Evolutionary conservation across 1,140 invertebrate genomes (phyloP).

Genomic region (Mylabris phalerata): DNA sequence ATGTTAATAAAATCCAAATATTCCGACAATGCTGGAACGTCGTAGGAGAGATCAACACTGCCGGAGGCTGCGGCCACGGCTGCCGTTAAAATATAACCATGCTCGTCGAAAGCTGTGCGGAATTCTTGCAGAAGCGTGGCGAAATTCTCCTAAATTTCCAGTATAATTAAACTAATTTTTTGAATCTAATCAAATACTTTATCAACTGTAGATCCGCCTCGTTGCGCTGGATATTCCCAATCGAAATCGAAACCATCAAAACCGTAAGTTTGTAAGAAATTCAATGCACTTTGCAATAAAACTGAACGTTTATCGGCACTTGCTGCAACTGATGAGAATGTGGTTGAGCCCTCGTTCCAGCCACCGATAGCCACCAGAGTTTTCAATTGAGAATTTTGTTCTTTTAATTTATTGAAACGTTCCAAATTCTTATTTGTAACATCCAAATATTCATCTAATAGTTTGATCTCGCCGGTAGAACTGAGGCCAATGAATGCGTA

Average conservation of each 20-base stretch:
- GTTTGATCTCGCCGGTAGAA: neutral
- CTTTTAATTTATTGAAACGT: constrained; percentile 53
- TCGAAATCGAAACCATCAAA: constrained; percentile 79
- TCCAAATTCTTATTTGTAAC: constrained; percentile 34
- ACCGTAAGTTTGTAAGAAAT: constrained; percentile 53
- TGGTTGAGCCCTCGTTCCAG: constrained; percentile 66
- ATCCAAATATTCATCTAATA: constrained; percentile 31
- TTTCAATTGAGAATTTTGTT: constrained; percentile 57
- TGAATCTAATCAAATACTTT: constrained; percentile 7
- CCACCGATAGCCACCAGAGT: constrained; percentile 67
- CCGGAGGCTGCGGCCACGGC: constrained; percentile 26
- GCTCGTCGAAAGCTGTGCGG: constrained; percentile 23
- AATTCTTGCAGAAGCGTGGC: constrained; percentile 28
- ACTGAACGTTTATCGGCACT: constrained; percentile 42
- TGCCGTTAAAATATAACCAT: constrained; percentile 27
- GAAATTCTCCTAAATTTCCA: constrained; percentile 23
- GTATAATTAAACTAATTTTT: too few relatives aligned
- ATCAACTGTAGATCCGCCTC: constrained; percentile 51
- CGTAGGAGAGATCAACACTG: constrained; percentile 67
- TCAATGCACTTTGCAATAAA: constrained; percentile 55
- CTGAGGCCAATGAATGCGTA: constrained; percentile 64
- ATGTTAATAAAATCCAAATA: constrained; percentile 71
- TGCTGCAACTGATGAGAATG: constrained; percentile 51
- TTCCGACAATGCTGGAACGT: constrained; percentile 69
- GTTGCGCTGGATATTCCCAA: constrained; percentile 70